A percentile compares a stretch with the other conserved stretches of the same genome.
phyloP scores from a whole-genome alignment of 2,113 vertebrate genomes.

The Phoxinus phoxinus region DNA sequence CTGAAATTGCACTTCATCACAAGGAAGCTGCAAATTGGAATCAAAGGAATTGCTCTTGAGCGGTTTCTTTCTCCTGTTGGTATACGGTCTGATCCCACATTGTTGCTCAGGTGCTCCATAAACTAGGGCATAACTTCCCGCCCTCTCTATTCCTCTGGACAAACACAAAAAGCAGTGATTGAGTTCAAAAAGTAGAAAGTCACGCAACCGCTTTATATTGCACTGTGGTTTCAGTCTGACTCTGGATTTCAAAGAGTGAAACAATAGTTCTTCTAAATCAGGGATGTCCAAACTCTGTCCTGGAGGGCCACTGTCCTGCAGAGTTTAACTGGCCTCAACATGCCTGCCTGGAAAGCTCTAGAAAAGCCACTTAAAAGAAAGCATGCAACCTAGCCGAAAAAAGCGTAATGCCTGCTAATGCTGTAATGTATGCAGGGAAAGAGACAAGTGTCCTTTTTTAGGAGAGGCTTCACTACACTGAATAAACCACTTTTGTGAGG shows the following conservation, averaged over 20 bases:
- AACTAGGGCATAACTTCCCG: background rate
- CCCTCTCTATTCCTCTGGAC: conserved; percentile 5
- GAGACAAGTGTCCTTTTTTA: too few relatives aligned
- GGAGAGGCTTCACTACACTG: too few relatives aligned
- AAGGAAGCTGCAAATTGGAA: conserved; percentile 13
- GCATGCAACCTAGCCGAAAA: too few relatives aligned
- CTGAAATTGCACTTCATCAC: background rate
- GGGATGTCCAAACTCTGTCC: too few relatives aligned
- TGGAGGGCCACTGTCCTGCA: too few relatives aligned
- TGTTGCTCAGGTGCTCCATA: conserved; percentile 4
- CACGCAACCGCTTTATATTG: background rate
- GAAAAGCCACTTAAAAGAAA: too few relatives aligned
- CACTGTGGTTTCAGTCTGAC: background rate
- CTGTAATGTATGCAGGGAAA: too few relatives aligned
- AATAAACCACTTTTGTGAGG: too few relatives aligned
- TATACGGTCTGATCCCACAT: conserved; percentile 1
- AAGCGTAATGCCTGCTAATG: too few relatives aligned
- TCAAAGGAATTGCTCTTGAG: conserved; percentile 10
- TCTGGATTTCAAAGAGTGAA: conserved; percentile 5
- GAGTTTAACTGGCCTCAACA: too few relatives aligned
- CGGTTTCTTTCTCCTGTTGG: background rate
- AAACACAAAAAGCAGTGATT: conserved; percentile 14
- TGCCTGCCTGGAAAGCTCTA: too few relatives aligned
- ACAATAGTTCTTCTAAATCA: background rate
- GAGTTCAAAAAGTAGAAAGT: conserved; percentile 3